Base-by-base conservation (phyloP, 2,113 vertebrate species). In the Axis porcinus region DNA sequence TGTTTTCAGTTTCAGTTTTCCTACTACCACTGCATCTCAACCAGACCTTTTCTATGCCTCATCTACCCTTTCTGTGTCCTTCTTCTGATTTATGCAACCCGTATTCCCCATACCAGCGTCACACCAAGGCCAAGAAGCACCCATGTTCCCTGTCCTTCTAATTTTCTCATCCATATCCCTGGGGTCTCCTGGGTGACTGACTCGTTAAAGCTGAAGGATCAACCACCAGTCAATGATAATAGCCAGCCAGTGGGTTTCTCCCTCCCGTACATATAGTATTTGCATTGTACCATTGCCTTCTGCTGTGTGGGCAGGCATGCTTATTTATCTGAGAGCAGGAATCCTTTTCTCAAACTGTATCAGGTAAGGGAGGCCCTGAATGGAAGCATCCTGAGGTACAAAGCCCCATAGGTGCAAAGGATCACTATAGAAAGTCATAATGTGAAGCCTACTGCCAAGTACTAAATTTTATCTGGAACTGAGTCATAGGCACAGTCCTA, bases 1-100 rank as follows among this genome's bases (percentile, higher is more conserved):
- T 88, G 50, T 89, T 94, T 93, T 94, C 2, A 83, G 28, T 92
- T 97, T 97, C 21, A 50, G 33, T 85, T 93, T 36, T 94, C 36
- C 81, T 78, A 45, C 15, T 10, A 86, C 55, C 45, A 78, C 30
- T 36, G 36, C 55, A 82, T 89, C 45, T 93, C 74, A 60, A 82
- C 15, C 36, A 95, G 57, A 57, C 11, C 5, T 33, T 81, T 83
- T 91, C 55, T 91, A 83, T 43, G 81, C 4, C 5, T 64, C 60
- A 33, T 82, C 40, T 93, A 89, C 13, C 33, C 52, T 96, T 95
- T 82, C 28, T 94, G 52, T 64, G 57, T 81, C 43, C n/a, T 96
- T 89, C 15, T 91, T 33, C 17, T 95, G 86, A 15, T 3, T 60
- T 54, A 86, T 36, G 1, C 6, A 76, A 40, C 15, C 64, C 43